Conservation (phyloP, 2,797 vertebrate genomes). For the Siniperca undulata region DNA sequence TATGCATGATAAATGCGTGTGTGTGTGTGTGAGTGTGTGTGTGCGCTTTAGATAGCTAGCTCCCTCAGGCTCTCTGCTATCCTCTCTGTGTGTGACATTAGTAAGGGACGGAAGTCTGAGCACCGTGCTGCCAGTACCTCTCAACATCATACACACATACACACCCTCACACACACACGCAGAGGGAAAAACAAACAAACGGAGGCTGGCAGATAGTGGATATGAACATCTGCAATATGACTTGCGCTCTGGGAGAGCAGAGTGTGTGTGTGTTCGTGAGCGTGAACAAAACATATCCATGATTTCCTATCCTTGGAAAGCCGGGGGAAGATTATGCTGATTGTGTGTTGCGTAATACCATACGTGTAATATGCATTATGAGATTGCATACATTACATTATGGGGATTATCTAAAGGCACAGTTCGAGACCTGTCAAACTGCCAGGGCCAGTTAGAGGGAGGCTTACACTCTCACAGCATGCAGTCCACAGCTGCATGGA, state of each 20-base stretch:
- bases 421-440: constrained; percentile 28
- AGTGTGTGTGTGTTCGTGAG: constrained; percentile 29
- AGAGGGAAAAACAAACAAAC: constrained; percentile 60
- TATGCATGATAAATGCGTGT: constrained; percentile 51
- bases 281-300: constrained; percentile 47
- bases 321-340: constrained; percentile 57
- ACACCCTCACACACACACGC: constrained; percentile 32
- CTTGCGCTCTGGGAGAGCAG: constrained; percentile 42
- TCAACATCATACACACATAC: constrained; percentile 64
- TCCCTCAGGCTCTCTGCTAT: constrained; percentile 64
- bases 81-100: constrained; percentile 75
- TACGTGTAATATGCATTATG: constrained; percentile 69
- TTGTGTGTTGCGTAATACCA: constrained; percentile 68
- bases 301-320: constrained; percentile 48
- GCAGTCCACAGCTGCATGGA: constrained; percentile 10
- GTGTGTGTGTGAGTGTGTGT: constrained; percentile 18
- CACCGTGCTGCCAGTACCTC: constrained; percentile 70
- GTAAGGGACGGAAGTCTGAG: constrained; percentile 65
- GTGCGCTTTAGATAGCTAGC: constrained; percentile 18
- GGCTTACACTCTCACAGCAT: constrained; percentile 22
- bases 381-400: constrained; percentile 74
- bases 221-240: constrained; percentile 76
- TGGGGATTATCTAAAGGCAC: constrained; percentile 63
- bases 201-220: constrained; percentile 61
- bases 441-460: constrained; percentile 52